Percentiles rank a stretch among this genome's conserved stretches.
These are phyloP conservation scores for Abrostola triplasia DNA, from an alignment of 2,888 invertebrate species.

Conservation along the genomic window DNA sequence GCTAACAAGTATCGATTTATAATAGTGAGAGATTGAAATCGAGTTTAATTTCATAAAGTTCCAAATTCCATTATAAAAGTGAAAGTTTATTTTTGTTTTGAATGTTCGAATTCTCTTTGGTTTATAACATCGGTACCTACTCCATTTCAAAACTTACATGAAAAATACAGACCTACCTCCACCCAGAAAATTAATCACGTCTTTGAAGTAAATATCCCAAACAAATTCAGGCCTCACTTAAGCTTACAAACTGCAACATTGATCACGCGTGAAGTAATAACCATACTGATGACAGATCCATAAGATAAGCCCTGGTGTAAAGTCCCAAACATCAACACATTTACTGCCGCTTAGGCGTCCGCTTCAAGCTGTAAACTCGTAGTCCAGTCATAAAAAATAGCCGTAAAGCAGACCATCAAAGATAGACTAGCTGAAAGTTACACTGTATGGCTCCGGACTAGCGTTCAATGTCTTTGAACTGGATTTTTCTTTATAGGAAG, in stretches of 20 bases:
- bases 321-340: slow-evolving; percentile 62
- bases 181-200: no score
- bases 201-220: no score
- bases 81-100: no score
- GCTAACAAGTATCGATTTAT: background rate
- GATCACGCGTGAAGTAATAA: slow-evolving; percentile 16
- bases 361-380: slow-evolving; percentile 66
- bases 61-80: no score
- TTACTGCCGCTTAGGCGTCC: slow-evolving; percentile 62
- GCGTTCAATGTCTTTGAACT: no score
- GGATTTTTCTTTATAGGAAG: no score
- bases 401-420: slow-evolving; percentile 67
- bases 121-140: no score
- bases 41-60: no score
- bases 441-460: slow-evolving; percentile 58
- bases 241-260: slow-evolving; percentile 4
- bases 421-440: slow-evolving; percentile 62
- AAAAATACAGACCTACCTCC: no score
- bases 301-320: slow-evolving; percentile 49
- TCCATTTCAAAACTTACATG: no score
- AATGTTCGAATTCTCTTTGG: no score
- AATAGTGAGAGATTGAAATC: no score
- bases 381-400: slow-evolving; percentile 68
- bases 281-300: slow-evolving; percentile 28
- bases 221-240: background rate